Conservation (phyloP, 2,797 vertebrate genomes). For the Avahi laniger region DNA sequence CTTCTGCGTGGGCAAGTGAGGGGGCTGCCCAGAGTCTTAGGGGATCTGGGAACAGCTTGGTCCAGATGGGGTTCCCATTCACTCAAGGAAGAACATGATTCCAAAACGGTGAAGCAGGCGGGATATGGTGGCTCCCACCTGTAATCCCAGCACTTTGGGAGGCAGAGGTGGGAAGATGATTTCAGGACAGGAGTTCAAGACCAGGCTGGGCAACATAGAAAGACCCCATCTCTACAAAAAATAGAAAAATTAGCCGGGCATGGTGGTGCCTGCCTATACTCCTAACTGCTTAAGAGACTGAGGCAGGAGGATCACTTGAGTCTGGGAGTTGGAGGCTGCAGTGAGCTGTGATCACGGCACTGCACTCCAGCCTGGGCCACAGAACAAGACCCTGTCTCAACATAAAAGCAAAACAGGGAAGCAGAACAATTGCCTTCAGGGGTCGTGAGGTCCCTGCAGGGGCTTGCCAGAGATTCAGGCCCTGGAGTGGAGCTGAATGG, state of each 20-base stretch:
- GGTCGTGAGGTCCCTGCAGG: neutral
- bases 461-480: neutral
- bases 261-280: neutral
- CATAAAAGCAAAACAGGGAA: neutral
- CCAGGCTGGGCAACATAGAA: neutral
- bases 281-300: neutral
- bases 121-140: neutral
- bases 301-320: neutral
- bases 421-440: neutral
- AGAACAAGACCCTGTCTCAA: neutral
- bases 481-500: neutral
- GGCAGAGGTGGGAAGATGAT: neutral
- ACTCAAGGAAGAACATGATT: neutral
- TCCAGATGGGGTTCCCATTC: neutral
- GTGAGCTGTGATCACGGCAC: neutral
- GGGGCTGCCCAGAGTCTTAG: neutral
- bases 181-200: neutral
- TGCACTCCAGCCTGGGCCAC: neutral
- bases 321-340: neutral
- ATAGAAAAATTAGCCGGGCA: neutral
- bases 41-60: neutral
- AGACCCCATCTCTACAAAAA: neutral
- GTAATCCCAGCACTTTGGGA: neutral
- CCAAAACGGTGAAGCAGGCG: neutral
- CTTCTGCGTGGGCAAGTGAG: constrained; percentile 94